Percentiles rank a stretch among this genome's conserved stretches.
phyloP scores from a whole-genome alignment of 1,140 invertebrate species.

The Drosophila ohnishii region DNA sequence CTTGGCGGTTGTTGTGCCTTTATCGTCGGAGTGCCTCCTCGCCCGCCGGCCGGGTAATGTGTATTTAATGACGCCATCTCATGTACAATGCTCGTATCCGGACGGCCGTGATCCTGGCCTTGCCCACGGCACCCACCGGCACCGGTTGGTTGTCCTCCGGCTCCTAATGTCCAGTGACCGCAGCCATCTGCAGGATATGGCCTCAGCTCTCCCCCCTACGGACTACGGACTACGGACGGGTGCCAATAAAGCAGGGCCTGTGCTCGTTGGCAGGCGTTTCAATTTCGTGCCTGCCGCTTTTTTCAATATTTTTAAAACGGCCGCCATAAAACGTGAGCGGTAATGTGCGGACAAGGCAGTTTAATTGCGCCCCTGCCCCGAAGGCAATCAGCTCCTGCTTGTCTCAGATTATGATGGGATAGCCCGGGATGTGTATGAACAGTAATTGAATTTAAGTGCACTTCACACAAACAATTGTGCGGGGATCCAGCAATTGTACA shows the following conservation, averaged over 20 bases:
- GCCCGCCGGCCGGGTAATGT: constrained; percentile 62
- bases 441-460: constrained; percentile 39
- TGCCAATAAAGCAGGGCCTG: constrained; percentile 64
- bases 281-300: constrained; percentile 36
- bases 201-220: constrained; percentile 5
- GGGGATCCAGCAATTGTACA: not conserved
- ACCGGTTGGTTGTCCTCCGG: constrained; percentile 57
- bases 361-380: constrained; percentile 36
- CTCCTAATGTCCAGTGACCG: constrained; percentile 66
- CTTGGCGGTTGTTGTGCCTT: constrained; percentile 59
- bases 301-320: constrained; percentile 73
- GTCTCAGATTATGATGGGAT: constrained; percentile 36
- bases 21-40: constrained; percentile 41
- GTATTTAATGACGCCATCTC: constrained; percentile 81
- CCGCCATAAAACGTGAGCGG: constrained; percentile 55
- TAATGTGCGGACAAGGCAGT: constrained; percentile 41
- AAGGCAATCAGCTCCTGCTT: constrained; percentile 14
- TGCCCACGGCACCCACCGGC: constrained; percentile 26
- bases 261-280: constrained; percentile 57
- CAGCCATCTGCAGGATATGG: constrained; percentile 50
- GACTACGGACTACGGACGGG: constrained; percentile 22
- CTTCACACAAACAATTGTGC: constrained; percentile 1
- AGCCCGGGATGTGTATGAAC: constrained; percentile 6
- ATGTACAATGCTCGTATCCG: constrained; percentile 73
- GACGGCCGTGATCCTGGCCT: constrained; percentile 47